A percentile compares a stretch with the other conserved stretches of the same genome.
Conservation (phyloP, 2,797 vertebrate genomes). For the Setipinna tenuifilis region DNA sequence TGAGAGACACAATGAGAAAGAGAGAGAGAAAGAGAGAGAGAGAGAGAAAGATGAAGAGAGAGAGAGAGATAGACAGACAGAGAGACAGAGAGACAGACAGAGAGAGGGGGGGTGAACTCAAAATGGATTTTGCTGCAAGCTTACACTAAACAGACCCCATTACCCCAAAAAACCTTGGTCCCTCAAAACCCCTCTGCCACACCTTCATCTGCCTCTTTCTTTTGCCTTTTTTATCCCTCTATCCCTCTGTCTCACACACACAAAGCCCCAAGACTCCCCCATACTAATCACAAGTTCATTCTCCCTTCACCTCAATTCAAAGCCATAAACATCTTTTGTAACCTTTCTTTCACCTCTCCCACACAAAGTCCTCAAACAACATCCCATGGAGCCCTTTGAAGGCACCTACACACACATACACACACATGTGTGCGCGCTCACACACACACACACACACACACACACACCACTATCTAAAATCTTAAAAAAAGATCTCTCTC, state of each 20-base stretch:
- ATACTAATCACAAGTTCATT: background rate
- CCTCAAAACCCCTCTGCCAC: background rate
- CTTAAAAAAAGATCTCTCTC: too few species aligned
- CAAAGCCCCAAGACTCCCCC: background rate
- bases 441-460: constrained; percentile 12
- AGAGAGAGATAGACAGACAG: constrained; percentile 3
- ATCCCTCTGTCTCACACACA: background rate
- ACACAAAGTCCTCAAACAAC: background rate
- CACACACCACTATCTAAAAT: background rate
- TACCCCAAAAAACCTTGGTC: background rate
- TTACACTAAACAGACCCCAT: constrained; percentile 8
- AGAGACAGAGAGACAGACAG: background rate
- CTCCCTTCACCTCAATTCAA: background rate
- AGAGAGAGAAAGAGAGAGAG: constrained; percentile 31
- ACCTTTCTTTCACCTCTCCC: background rate
- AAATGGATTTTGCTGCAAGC: background rate
- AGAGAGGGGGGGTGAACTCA: background rate
- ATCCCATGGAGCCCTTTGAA: background rate
- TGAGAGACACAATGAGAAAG: constrained; percentile 34
- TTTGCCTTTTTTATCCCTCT: background rate
- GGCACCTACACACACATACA: background rate
- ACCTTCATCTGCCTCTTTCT: background rate
- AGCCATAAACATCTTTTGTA: background rate
- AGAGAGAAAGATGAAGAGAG: background rate
- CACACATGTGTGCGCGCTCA: background rate